Evolutionary conservation across 2,113 vertebrate genomes (phyloP).

Genomic region (Hippocampus zosterae): DNA sequence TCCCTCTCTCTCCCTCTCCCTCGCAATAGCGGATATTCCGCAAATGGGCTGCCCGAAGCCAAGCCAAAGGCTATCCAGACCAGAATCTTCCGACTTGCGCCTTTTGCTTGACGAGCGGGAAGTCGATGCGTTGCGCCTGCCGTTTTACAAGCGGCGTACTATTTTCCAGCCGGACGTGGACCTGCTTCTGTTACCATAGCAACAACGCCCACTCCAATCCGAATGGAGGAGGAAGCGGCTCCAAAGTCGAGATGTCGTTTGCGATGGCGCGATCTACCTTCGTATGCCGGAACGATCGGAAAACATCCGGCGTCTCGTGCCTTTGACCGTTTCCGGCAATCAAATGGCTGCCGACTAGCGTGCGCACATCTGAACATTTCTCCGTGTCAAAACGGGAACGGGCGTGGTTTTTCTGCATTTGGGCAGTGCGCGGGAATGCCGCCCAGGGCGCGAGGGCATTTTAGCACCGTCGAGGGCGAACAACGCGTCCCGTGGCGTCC

Average conservation of each 20-base stretch:
- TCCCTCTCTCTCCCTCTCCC: constrained; percentile 7
- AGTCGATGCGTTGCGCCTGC: neutral
- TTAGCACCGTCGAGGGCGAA: no score
- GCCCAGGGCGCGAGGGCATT: no score
- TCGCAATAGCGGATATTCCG: neutral
- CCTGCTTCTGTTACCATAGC: constrained; percentile 39
- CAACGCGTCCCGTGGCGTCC: no score
- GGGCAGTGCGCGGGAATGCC: no score
- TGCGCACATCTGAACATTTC: no score
- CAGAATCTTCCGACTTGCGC: neutral
- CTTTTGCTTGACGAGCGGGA: neutral
- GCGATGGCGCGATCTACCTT: no score
- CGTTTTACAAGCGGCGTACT: constrained; percentile 11
- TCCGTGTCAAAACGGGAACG: no score
- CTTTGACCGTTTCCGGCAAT: no score
- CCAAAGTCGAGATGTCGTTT: no score
- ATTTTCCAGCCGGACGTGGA: constrained; percentile 24
- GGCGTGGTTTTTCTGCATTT: no score
- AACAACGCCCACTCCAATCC: constrained; percentile 32
- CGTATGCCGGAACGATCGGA: neutral
- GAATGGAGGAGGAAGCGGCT: constrained; percentile 1
- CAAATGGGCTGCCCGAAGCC: neutral
- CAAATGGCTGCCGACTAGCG: no score
- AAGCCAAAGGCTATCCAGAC: neutral
- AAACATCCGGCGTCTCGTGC: neutral